phyloP scores from a whole-genome alignment of 2,797 vertebrate species.

The Esox masquinongy region DNA sequence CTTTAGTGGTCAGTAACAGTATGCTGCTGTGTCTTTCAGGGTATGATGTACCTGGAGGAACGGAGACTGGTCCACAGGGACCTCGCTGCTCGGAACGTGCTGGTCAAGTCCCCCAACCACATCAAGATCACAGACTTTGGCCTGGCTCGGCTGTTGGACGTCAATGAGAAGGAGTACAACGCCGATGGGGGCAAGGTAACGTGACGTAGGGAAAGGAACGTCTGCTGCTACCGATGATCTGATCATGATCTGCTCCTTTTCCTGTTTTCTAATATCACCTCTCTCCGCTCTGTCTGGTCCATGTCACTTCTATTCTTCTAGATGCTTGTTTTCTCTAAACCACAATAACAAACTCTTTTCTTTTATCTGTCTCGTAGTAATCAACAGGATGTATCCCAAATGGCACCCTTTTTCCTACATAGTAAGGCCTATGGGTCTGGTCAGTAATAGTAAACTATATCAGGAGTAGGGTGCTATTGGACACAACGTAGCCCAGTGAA shows the following conservation, averaged over 20 bases:
- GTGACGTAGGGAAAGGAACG: too few relatives aligned
- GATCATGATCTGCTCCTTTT: constrained; percentile 27
- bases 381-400: constrained; percentile 8
- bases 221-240: background rate
- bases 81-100: constrained; percentile 92
- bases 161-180: constrained; percentile 97
- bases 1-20: background rate
- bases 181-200: constrained; percentile 96
- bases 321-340: background rate
- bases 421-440: too few relatives aligned
- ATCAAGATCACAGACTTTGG: constrained; percentile 99
- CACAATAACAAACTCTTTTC: background rate
- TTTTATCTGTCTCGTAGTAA: constrained; percentile 17
- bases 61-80: constrained; percentile 94
- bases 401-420: too few relatives aligned
- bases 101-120: constrained; percentile 97
- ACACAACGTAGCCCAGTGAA: constrained; percentile 5
- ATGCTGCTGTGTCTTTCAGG: constrained; percentile 68
- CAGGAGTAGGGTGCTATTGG: too few relatives aligned
- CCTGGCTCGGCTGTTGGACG: constrained; percentile 91
- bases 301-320: background rate
- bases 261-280: constrained; percentile 44
- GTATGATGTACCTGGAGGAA: constrained; percentile 99
- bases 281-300: background rate
- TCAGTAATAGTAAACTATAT: too few relatives aligned